Evolutionary conservation across 1,140 invertebrate species (phyloP).

Genomic region (Luehdorfia chinensis): DNA sequence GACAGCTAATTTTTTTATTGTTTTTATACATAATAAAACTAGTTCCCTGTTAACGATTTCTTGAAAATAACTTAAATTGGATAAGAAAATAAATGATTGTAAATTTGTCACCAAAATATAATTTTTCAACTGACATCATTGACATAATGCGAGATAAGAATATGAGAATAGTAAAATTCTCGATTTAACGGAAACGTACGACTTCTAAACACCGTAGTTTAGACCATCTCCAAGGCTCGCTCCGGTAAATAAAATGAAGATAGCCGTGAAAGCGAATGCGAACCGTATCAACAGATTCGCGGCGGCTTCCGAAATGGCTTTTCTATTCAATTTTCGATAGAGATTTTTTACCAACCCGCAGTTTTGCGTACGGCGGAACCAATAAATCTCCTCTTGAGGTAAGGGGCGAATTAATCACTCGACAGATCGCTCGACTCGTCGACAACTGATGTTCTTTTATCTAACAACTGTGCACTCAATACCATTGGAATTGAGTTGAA

Average conservation of each 20-base stretch:
- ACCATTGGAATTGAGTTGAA: constrained; percentile 27
- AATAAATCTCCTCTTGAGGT: constrained; percentile 74
- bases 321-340: constrained; percentile 77
- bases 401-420: constrained; percentile 73
- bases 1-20: background rate
- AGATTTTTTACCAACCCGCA: constrained; percentile 75
- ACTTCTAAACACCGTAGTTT: background rate
- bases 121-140: background rate
- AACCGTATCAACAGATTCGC: constrained; percentile 60
- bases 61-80: background rate
- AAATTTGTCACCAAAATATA: background rate
- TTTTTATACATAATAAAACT: background rate
- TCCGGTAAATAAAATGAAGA: constrained; percentile 61
- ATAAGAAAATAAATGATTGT: background rate
- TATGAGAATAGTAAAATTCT: background rate
- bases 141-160: background rate
- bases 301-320: constrained; percentile 67
- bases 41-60: background rate
- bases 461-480: constrained; percentile 31
- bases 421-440: constrained; percentile 58
- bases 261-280: constrained; percentile 56
- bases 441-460: constrained; percentile 29
- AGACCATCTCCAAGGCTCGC: background rate
- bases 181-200: background rate
- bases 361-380: constrained; percentile 75